phyloP scores from a whole-genome alignment of 2,888 invertebrate genomes.

The Tiliacea aurago region DNA sequence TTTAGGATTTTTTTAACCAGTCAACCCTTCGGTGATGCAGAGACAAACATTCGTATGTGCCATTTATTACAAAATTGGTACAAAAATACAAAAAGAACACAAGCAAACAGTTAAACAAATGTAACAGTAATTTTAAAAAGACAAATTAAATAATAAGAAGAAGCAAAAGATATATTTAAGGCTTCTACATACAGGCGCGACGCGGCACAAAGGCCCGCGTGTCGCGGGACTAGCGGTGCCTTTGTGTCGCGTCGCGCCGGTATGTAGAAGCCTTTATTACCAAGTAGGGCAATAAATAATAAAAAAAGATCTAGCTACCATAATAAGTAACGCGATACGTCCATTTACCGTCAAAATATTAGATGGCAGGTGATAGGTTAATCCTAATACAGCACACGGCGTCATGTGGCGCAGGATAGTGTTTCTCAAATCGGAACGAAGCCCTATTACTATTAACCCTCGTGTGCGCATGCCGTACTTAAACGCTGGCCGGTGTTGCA shows the following conservation, averaged over 20 bases:
- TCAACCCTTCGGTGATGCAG: background rate
- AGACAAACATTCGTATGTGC: background rate
- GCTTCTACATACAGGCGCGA: too few relatives aligned
- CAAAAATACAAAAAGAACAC: background rate
- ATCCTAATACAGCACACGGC: slow-evolving; percentile 32
- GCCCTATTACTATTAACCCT: slow-evolving; percentile 32
- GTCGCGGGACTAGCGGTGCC: too few relatives aligned
- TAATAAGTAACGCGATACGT: slow-evolving; percentile 41
- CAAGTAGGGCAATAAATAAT: background rate
- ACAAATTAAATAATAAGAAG: background rate
- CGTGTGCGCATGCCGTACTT: slow-evolving; percentile 20
- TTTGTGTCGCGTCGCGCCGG: too few relatives aligned
- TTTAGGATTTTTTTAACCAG: background rate
- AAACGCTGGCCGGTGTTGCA: slow-evolving; percentile 29
- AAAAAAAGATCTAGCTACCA: background rate
- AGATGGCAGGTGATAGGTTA: slow-evolving; percentile 30
- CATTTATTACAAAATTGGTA: background rate
- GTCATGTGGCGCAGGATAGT: slow-evolving; percentile 59
- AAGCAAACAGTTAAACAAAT: background rate
- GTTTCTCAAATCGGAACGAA: slow-evolving; percentile 58
- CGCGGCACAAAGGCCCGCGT: too few relatives aligned
- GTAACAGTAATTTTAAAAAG: background rate
- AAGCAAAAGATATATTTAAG: background rate
- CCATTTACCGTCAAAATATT: slow-evolving; percentile 37
- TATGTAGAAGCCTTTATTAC: too few relatives aligned